phyloP scores from a whole-genome alignment of 2,113 vertebrate species.

The Callorhinus ursinus region DNA sequence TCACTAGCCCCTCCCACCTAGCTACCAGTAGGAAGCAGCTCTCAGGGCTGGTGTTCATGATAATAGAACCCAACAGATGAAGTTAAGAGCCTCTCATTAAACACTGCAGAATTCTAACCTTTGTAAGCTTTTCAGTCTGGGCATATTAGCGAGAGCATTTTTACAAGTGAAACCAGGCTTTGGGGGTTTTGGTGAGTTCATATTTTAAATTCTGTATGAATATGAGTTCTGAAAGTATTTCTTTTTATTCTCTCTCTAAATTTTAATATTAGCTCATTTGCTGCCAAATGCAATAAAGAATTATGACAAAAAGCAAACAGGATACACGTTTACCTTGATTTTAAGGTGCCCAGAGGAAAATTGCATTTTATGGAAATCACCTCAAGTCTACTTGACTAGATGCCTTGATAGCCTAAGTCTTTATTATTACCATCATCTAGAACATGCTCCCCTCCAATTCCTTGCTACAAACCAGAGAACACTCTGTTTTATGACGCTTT shows the following conservation, averaged over 20 bases:
- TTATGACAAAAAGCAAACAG: neutral
- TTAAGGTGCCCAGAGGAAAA: neutral
- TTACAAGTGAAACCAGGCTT: neutral
- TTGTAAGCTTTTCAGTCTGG: neutral
- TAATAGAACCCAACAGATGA: neutral
- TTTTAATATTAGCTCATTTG: neutral
- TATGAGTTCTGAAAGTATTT: neutral
- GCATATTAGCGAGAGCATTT: neutral
- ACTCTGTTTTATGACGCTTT: neutral
- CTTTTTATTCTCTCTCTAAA: conserved; percentile 28
- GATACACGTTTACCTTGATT: conserved; percentile 14
- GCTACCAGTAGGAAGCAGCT: neutral
- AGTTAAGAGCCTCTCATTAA: neutral
- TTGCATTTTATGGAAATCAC: neutral
- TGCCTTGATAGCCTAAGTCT: neutral
- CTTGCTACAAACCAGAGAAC: neutral
- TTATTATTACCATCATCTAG: neutral
- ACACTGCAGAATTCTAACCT: neutral
- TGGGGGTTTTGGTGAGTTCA: neutral
- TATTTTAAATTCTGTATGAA: neutral
- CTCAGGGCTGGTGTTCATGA: neutral
- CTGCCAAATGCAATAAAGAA: neutral
- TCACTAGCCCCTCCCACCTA: neutral
- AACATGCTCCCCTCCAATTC: neutral
- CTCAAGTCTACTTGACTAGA: neutral